Evolutionary conservation across 2,888 invertebrate genomes (phyloP), one percentile per base, ranked within the genome.

Genomic region (Lepeophtheirus nordmannii): DNA sequence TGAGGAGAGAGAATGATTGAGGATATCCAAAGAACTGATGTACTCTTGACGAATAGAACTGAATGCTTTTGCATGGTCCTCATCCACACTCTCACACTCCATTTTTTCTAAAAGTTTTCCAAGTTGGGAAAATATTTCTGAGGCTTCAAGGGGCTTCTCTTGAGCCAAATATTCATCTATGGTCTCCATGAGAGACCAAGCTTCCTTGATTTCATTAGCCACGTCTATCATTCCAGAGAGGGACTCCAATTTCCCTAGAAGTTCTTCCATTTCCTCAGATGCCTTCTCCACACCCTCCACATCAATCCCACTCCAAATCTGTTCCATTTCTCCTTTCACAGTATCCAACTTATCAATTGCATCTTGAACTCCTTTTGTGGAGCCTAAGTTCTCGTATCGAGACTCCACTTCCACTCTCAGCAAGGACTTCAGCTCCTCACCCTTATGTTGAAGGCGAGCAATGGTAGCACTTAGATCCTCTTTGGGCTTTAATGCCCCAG

Each of bases 381-480:
- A 57, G 1, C 14, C 30, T 37, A 57, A 58, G 23, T 37, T 40
- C 56, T 14, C 57, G 23, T 65, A 65, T 1, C 23, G 23, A 2
- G 17, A n/a, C 20, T 58, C 56, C 17, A 65, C 38, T 39, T 30
- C n/a, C 10, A 37, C 30, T 10, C 58, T 14, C 30, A 65, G 30
- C 22, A 38, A 17, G 17, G 58, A 58, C 37, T 65, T 58, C 12
- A 65, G 37, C 20, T 65, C 65, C 39, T 57, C 57, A 39, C 57
- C 23, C 14, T 39, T 46, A 10, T 58, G 1, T 38, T 65, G 10
- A 9, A 65, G 20, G 12, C 57, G 20, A 12, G 14, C 10, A 1
- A 58, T 38, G 17, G 57, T 65, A 58, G 38, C 57, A 10, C 22
- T 56, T 17, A 65, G 58, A 20, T 65, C 58, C 17, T 65, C 65